Base-by-base conservation (phyloP, 2,888 invertebrate genomes). In the Ectropis crepuscularia region DNA sequence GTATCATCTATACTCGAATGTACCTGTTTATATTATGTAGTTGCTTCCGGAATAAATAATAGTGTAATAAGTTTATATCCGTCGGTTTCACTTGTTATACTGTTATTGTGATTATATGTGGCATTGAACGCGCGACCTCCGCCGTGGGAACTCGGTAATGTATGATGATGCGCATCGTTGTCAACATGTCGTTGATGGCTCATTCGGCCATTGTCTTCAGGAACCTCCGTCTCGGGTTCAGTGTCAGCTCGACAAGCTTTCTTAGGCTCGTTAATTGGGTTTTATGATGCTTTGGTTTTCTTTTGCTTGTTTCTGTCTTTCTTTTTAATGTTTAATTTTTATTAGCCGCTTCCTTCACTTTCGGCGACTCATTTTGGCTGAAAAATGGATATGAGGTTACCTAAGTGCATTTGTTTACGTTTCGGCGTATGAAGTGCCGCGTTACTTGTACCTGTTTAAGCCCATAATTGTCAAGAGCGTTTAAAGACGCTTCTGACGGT, bases 61-160 rank as follows among this genome's bases (percentile, higher is more conserved):
- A 53, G 63, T 59, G 47, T 74, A 79, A 80, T 77, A 67, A 69
- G 65, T 73, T 73, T 78, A 70, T 78, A 78, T 75, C 57, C 73
- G 54, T 51, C 66, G 62, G 72, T 74, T 76, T 79, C 73, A 70
- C 70, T 71, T 65, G 65, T 70, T 70, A 59, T 69, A 67, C 71
- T 68, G 66, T 70, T 68, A 59, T 69, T 69, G 65, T 71, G 69
- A 68, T 76, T 72, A 72, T 71, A 66, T 71, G 57, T 75, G 78
- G 65, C 80, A 79, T 79, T 79, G 78, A 70, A 45, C 70, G 74
- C 71, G 49, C 70, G 75, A 68, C 74, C 78, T 75, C 74, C 61
- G 55, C 57, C 75, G 78, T 78, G 80, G 77, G 80, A 80, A 73
- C 53, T 7, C 42, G 5, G 10, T 53, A 37, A 54, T 39, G 16